A percentile compares a stretch with the other conserved stretches of the same genome.
Evolutionary conservation across 2,888 invertebrate genomes (phyloP).

Genomic region (Dolomedes plantarius): DNA sequence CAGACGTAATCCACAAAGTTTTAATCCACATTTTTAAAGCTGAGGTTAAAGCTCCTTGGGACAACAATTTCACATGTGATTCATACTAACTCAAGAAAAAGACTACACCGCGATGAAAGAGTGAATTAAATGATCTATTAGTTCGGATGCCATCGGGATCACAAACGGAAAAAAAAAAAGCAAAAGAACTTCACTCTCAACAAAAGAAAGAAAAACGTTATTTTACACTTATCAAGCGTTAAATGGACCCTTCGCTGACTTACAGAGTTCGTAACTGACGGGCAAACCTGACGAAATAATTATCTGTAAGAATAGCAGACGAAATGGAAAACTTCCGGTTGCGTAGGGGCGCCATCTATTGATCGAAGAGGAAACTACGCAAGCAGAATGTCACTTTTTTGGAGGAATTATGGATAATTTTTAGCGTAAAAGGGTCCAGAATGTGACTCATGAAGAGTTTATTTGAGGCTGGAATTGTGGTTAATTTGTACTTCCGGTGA

Average conservation of each 20-base stretch:
- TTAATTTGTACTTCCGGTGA: not conserved
- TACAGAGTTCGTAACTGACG: not conserved
- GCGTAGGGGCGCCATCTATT: not conserved
- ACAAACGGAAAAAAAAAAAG: not conserved
- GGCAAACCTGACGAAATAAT: constrained; percentile 6
- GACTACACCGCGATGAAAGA: not conserved
- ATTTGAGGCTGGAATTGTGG: not conserved
- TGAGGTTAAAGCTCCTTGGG: not conserved
- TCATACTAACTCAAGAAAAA: not conserved
- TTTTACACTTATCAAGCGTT: constrained; percentile 16
- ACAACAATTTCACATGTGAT: not conserved
- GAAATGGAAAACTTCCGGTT: not conserved
- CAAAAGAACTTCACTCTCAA: not conserved
- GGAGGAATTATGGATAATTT: not conserved
- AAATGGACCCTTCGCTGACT: not conserved
- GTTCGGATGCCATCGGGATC: constrained; percentile 10
- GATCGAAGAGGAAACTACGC: not conserved
- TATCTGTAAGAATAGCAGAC: constrained; percentile 11
- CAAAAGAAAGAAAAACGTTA: not conserved
- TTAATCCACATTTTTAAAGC: not conserved
- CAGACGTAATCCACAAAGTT: not conserved
- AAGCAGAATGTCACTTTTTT: not conserved
- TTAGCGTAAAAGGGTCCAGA: not conserved
- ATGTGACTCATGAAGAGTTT: not conserved
- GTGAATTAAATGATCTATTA: not conserved